Base-by-base conservation (phyloP, 2,888 invertebrate genomes). In the Poecilobothrus nobilitatus region DNA sequence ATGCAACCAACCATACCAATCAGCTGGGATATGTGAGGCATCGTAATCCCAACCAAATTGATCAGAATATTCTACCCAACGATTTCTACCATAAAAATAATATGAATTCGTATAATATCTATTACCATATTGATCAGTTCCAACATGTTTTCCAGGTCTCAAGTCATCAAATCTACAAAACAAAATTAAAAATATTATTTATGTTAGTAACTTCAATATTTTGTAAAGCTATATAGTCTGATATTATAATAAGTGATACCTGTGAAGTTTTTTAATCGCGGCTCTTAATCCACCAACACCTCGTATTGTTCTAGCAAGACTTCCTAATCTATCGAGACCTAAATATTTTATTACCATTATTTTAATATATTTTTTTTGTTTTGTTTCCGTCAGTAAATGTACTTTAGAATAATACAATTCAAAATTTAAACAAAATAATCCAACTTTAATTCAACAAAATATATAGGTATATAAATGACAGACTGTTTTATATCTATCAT, bases 1-100 rank as follows among this genome's bases (percentile, higher is more conserved):
- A 82, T 97, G 97, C 77, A 99, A 84, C 98, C 98, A 99, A 20
- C 96, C 94, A 77, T 83, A 97, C 99, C 99, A 99, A 80, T 98
- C 97, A 34, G 97, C 88, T 1, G 97, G 91, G 10, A 99, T 89
- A 87, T 96, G 92, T 6, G 82, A 82, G 12, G 83, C 88, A 74
- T 88, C 87, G 71, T 87, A 88, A 70, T 95, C 88, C 79, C 92
- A 82, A 79, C 91, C 86, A 69, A 89, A 88, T 70, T 88, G 86
- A 0, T 91, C 89, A 0, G 89, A 84, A 78, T 92, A 99, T 76
- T 92, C 91, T 15, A 99, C 89, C 98, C 99, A 99, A 70, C 99
- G 88, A 84, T 95, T 98, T 71, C 95, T 86, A 66, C 95, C 91
- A 76, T 92, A 90, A 83, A 97, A 96, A 79, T 91, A 94, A 68